A percentile compares a stretch with the other conserved stretches of the same genome.
Conservation (phyloP, 2,797 vertebrate species). For the Pyrocephalus nanus region DNA sequence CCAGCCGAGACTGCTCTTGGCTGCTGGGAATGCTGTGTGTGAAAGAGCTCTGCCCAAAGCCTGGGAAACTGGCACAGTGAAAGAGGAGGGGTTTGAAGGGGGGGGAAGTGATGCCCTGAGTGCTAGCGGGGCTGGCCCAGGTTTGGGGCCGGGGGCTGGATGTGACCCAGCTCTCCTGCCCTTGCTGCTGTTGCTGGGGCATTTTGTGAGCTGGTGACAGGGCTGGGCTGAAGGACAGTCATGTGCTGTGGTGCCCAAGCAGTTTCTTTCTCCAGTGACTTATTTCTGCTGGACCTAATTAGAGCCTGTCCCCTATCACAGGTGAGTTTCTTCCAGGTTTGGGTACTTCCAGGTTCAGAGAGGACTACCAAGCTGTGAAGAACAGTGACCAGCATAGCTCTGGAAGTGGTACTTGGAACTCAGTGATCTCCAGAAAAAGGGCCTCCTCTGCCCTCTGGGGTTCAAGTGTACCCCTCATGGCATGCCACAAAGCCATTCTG, state of each 20-base stretch:
- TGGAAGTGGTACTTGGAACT: background rate
- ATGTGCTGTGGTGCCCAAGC: background rate
- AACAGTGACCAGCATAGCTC: background rate
- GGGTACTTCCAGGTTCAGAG: background rate
- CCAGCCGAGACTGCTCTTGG: background rate
- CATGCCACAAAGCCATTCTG: background rate
- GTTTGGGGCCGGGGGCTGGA: background rate
- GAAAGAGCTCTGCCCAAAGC: background rate
- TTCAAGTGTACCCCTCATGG: background rate
- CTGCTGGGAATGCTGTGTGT: background rate
- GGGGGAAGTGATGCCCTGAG: background rate
- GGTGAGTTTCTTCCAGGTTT: background rate
- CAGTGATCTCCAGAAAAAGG: background rate
- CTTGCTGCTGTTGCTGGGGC: fast-evolving
- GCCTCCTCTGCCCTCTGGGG: background rate
- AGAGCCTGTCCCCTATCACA: background rate
- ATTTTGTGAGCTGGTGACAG: background rate
- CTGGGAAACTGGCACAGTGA: fast-evolving
- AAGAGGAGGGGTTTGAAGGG: background rate
- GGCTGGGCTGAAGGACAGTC: background rate
- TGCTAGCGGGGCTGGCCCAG: background rate
- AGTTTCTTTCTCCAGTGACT: background rate
- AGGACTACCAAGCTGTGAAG: background rate
- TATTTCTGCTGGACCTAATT: background rate
- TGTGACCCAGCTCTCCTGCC: background rate